Base-by-base conservation (phyloP, 2,888 invertebrate genomes). In the Cordilura impudica region DNA sequence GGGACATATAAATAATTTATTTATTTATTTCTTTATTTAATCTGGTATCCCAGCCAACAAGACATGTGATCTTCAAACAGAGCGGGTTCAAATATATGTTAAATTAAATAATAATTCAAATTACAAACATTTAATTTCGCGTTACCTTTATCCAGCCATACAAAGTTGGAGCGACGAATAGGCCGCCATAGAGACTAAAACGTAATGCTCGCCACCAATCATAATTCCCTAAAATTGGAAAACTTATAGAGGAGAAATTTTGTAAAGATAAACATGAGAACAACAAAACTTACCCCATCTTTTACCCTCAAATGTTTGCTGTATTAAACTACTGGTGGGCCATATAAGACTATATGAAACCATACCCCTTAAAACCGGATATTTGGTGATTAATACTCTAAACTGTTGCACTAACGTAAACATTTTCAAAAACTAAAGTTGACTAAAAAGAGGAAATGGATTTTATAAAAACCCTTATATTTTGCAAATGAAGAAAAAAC, bases 121-220 rank as follows among this genome's bases (percentile, higher is more conserved):
- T 10, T 10, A 4, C 10, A 23, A 51, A 12, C 5, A 16, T 54
- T 14, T 19, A 29, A 26, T 6, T 45, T 6, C 12, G 56, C 29
- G n/a, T 60, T 81, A 95, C 88, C 86, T 93, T 93, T 54, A 97
- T 90, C 96, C 96, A 96, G 70, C 92, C 92, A 85, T 95, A 96
- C 0, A 96, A 89, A 4, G 95, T 95, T 12, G 96, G 96, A 0
- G 96, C 96, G 18, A 95, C 95, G 88, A 94, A 95, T 56, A 94
- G 92, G 7, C 94, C 93, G n/a, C 96, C 96, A 88, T 94, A 96
- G 60, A 95, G 85, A 84, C 95, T 93, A 90, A 94, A 96, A 78
- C 95, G 91, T 39, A 93, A 89, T 81, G 93, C 93, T 86, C 94
- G 92, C 89, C 90, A 91, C 93, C 93, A 94, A 85, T 94, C 94